These are phyloP conservation scores for Drosophila bifasciata DNA, from an alignment of 1,140 invertebrate species.

Conservation along the genomic window DNA sequence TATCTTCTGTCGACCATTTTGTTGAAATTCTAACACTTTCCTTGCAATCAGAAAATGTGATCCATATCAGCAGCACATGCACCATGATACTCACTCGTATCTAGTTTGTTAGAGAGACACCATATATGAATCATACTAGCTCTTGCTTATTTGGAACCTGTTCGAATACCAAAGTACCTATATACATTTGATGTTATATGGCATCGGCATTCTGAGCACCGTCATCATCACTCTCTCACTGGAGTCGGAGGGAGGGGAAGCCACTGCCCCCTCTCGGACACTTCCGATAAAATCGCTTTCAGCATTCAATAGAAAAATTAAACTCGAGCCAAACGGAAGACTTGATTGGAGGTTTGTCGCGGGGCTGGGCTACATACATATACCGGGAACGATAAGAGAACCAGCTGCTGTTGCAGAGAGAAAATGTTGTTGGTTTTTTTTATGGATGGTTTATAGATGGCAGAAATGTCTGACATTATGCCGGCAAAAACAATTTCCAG, in stretches of 20 bases:
- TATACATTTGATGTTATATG: constrained; percentile 9
- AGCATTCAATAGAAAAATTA: constrained; percentile 67
- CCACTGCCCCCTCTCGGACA: constrained; percentile 37
- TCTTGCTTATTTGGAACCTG: constrained; percentile 34
- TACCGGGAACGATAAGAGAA: constrained; percentile 28
- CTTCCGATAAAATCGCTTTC: constrained; percentile 75
- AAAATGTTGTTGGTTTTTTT: constrained; percentile 37
- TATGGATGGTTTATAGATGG: constrained; percentile 54
- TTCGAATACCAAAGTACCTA: constrained; percentile 11
- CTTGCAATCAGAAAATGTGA: constrained; percentile 17
- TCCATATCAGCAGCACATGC: neutral
- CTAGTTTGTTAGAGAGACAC: constrained; percentile 15
- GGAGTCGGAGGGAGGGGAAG: constrained; percentile 1
- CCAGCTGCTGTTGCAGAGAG: constrained; percentile 16
- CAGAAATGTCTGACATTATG: constrained; percentile 70
- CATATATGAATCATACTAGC: constrained; percentile 45
- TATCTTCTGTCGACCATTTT: constrained; percentile 3
- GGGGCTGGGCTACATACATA: constrained; percentile 10
- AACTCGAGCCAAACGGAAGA: constrained; percentile 12
- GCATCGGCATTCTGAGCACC: constrained; percentile 11
- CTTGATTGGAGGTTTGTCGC: neutral
- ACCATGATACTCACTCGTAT: constrained; percentile 40
- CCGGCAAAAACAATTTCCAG: constrained; percentile 67
- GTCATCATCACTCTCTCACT: constrained; percentile 10
- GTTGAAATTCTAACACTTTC: constrained; percentile 31